Percentiles rank a stretch among this genome's conserved stretches.
Evolutionary conservation across 2,113 vertebrate genomes (phyloP).

Genomic region (Rhagologus leucostigma): DNA sequence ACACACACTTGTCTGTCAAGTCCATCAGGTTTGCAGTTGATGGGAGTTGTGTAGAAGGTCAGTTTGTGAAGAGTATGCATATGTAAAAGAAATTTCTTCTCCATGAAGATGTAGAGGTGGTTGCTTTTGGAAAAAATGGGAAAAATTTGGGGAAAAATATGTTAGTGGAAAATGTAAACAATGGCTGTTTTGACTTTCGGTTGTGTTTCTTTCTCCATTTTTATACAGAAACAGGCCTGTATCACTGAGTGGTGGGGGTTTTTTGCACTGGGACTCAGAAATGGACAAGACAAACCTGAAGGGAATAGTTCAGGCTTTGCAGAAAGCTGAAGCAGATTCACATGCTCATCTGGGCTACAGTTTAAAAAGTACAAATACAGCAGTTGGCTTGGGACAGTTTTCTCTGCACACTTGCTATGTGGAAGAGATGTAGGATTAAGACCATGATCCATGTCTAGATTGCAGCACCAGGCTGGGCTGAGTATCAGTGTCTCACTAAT

Average conservation of each 20-base stretch:
- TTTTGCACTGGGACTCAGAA: not conserved
- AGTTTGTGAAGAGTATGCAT: not conserved
- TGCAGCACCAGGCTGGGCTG: not conserved
- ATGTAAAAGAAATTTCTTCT: not conserved
- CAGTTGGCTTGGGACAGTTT: not conserved
- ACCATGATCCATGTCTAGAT: not conserved
- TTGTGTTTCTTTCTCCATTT: not conserved
- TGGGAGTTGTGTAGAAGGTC: not conserved
- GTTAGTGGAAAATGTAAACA: not conserved
- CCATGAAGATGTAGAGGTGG: not conserved
- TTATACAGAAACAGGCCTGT: not conserved
- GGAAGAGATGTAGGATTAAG: not conserved
- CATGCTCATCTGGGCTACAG: not conserved
- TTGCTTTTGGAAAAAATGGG: not conserved
- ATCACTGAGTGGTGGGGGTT: no score
- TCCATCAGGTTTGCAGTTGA: not conserved
- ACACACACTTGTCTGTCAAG: not conserved
- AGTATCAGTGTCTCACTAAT: not conserved
- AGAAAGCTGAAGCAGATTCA: not conserved
- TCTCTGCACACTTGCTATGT: accelerated
- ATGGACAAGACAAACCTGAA: not conserved
- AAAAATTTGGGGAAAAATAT: not conserved
- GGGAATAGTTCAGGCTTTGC: not conserved
- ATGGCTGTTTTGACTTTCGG: not conserved
- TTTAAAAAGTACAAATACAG: not conserved